Percentiles rank a stretch among this genome's conserved stretches.
phyloP scores from a whole-genome alignment of 1,140 invertebrate genomes.

The Meteorus sp. region DNA sequence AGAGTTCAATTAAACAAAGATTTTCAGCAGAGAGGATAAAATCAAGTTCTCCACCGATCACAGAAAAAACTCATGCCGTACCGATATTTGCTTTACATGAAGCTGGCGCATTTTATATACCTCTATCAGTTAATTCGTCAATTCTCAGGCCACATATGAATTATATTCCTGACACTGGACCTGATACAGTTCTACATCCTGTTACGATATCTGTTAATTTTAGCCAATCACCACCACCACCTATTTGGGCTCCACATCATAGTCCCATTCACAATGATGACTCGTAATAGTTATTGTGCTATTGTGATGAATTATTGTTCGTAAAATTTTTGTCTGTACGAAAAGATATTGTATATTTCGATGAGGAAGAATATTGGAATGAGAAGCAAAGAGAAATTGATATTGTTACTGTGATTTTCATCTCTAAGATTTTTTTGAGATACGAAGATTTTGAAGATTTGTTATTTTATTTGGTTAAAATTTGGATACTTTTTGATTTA shows the following conservation, averaged over 20 bases:
- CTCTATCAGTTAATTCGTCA: slow-evolving; percentile 81
- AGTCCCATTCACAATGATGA: slow-evolving; percentile 46
- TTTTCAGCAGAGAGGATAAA: slow-evolving; percentile 64
- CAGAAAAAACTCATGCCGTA: slow-evolving; percentile 58
- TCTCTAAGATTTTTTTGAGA: too few relatives aligned
- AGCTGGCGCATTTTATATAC: slow-evolving; percentile 88
- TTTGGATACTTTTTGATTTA: too few relatives aligned
- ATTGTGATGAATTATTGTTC: too few relatives aligned
- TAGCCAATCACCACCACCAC: slow-evolving; percentile 42
- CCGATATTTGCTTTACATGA: slow-evolving; percentile 83
- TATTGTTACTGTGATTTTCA: too few relatives aligned
- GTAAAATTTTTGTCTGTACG: too few relatives aligned
- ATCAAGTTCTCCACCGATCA: slow-evolving; percentile 43
- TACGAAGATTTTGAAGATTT: too few relatives aligned
- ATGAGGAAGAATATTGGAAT: too few relatives aligned
- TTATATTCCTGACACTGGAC: slow-evolving; percentile 58
- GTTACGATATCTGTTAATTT: slow-evolving; percentile 91
- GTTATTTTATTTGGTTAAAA: too few relatives aligned
- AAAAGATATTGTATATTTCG: too few relatives aligned
- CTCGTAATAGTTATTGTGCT: too few relatives aligned
- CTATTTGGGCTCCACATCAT: slow-evolving; percentile 47
- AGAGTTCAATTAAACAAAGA: slow-evolving; percentile 90
- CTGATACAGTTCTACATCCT: slow-evolving; percentile 78
- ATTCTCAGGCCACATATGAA: slow-evolving; percentile 72
- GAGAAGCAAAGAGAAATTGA: too few relatives aligned